phyloP scores from a whole-genome alignment of 1,140 invertebrate species.

The Zaprionus kolodkinae region DNA sequence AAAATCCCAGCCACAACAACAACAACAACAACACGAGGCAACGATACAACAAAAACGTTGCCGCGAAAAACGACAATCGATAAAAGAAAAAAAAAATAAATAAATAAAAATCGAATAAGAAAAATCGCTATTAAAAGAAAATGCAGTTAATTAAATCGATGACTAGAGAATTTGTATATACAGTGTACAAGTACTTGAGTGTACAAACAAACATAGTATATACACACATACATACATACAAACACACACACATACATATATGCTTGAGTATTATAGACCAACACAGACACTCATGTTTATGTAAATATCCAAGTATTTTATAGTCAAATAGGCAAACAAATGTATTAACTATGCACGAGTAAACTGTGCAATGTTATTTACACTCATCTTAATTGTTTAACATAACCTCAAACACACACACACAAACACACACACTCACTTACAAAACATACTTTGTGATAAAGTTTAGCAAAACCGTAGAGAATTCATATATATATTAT shows the following conservation, averaged over 20 bases:
- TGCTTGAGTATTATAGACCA: not conserved
- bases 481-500: conserved; percentile 4
- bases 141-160: conserved; percentile 22
- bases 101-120: conserved; percentile 5
- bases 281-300: conserved; percentile 6
- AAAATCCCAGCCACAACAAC: conserved; percentile 27
- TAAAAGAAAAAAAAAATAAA: conserved; percentile 27
- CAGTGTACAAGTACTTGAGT: conserved; percentile 16
- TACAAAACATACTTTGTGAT: conserved; percentile 44
- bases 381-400: conserved; percentile 35
- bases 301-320: conserved; percentile 37
- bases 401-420: conserved; percentile 25
- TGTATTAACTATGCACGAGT: conserved; percentile 22
- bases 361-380: conserved; percentile 32
- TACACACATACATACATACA: conserved; percentile 8
- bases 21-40: conserved; percentile 30
- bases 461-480: conserved; percentile 13
- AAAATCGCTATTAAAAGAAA: conserved; percentile 32
- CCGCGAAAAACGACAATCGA: conserved; percentile 62
- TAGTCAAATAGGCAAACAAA: conserved; percentile 4
- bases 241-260: too few relatives aligned
- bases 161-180: conserved; percentile 41
- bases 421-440: conserved; percentile 2
- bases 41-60: conserved; percentile 39
- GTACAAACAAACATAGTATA: not conserved